Evolutionary conservation across 92 coral and sea anemone species (phyloP), one percentile per base, ranked within the genome.

Genomic region (Zoanthus sociatus): DNA sequence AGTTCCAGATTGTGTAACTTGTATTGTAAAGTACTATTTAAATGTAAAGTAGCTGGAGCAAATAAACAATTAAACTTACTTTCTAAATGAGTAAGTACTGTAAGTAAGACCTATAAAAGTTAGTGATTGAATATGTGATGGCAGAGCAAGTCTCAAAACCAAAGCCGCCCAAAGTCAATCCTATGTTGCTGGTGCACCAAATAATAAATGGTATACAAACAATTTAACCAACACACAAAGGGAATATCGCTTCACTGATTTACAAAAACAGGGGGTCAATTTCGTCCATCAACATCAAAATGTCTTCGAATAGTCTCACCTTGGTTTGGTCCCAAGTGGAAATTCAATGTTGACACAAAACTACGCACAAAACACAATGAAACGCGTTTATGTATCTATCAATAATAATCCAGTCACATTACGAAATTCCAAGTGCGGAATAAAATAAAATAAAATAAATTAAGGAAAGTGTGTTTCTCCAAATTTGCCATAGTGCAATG

Each of bases 1-100:
- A 76, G 79, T 21, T 76, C 79, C 44, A 76, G 64, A 21, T 76
- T 76, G 81, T 51, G 81, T 76, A 76, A 76, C 81, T 76, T 76
- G 66, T 76, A 76, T 76, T 76, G 46, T 76, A 73, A 73, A 73
- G 32, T 73, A 73, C 78, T 73, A 73, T 73, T 73, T 73, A 73
- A 45, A 45, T 73, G 37, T 56, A 16, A 73, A 73, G 78, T 73
- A 46, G 56, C 58, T 73, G 31, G 78, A 45, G 56, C 78, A 73
- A 73, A 73, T 73, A 73, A 55, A 48, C 30, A 11, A 55, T 56
- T 55, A 26, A 77, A 77, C 50, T 77, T 56, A 77, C 83, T 55
- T 77, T 77, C 67, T 77, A 69, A 77, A 50, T 48, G 69, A 56
- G 70, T 50, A 53, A 77, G 82, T 77, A 77, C 67, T 77, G 82